Base-by-base conservation (phyloP, 2,888 invertebrate genomes). In the Phrixothrix hirtus region DNA sequence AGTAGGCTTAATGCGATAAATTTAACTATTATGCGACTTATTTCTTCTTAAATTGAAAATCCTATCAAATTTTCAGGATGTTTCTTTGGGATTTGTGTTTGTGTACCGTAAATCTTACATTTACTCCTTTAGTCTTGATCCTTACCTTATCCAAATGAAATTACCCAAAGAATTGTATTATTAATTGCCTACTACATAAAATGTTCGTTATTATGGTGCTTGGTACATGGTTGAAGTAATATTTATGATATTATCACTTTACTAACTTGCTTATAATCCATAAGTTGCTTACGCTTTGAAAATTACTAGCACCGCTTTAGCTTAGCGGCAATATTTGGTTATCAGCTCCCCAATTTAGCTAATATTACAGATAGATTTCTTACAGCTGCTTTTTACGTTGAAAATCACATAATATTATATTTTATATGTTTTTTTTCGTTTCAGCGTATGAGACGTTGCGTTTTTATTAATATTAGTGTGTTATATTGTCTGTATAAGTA, bases 371-470 rank as follows among this genome's bases (percentile, higher is more conserved):
- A 46, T 47, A 53, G 46, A 42, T 21, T 46, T 32, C 38, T 54
- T 48, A 48, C 37, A 48, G 54, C 54, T 44, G 48, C 54, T 54
- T 54, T 34, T 48, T 59, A 42, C 51, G 36, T 53, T 50, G 42
- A 50, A 52, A 54, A 37, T 47, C 58, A 57, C 52, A 59, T 52
- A 48, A 39, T 49, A 11, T 56, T 57, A 36, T 45, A 51, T 60
- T 57, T 59, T 39, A 17, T 25, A 13, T 29, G 30, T 60, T 62
- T 60, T 52, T 42, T 62, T 63, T 62, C 51, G 42, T 66, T 66
- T 60, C 65, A 64, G 65, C 64, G 62, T 66, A 66, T 68, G 71
- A 65, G 60, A 62, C 65, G 59, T 65, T 58, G 43, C 50, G 53
- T 49, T 45, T 57, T 16, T 44, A 51, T 15, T 44, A 39, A 46